These are phyloP conservation scores for Himalopsyche tibetana DNA, from an alignment of 2,888 invertebrate species.

Conservation along the genomic window DNA sequence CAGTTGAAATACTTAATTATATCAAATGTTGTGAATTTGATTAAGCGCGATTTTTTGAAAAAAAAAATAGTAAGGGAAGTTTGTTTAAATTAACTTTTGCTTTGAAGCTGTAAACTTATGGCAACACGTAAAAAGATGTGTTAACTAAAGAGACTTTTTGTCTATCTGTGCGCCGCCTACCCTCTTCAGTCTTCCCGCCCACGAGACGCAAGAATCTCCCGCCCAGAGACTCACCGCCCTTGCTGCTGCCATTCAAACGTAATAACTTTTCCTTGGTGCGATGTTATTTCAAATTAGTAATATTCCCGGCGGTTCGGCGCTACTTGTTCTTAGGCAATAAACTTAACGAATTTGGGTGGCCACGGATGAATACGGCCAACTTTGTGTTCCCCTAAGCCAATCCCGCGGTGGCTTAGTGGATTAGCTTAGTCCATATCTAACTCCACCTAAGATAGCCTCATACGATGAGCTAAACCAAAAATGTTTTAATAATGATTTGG, in stretches of 20 bases:
- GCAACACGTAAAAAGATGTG: too few species aligned
- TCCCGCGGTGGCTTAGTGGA: slow-evolving; percentile 26
- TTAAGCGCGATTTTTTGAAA: too few species aligned
- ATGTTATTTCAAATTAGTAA: slow-evolving; percentile 64
- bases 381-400: neutral
- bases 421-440: neutral
- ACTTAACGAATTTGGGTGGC: slow-evolving; percentile 55
- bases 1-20: too few species aligned
- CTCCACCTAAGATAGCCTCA: neutral
- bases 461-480: too few species aligned
- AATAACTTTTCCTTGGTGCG: slow-evolving; percentile 60
- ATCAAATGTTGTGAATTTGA: too few species aligned
- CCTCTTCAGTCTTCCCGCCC: slow-evolving; percentile 23
- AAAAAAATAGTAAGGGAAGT: too few species aligned
- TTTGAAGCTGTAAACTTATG: too few species aligned
- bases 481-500: too few species aligned
- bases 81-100: too few species aligned
- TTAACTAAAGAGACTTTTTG: neutral
- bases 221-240: slow-evolving; percentile 28
- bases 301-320: slow-evolving; percentile 49
- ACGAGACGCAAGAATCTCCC: slow-evolving; percentile 27
- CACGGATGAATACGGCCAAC: slow-evolving; percentile 6
- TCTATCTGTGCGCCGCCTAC: slow-evolving; percentile 21
- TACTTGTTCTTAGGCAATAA: slow-evolving; percentile 53
- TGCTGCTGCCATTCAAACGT: slow-evolving; percentile 52